These are phyloP conservation scores for Diorhabda elongata DNA, from an alignment of 1,140 invertebrate genomes.

Conservation along the genomic window DNA sequence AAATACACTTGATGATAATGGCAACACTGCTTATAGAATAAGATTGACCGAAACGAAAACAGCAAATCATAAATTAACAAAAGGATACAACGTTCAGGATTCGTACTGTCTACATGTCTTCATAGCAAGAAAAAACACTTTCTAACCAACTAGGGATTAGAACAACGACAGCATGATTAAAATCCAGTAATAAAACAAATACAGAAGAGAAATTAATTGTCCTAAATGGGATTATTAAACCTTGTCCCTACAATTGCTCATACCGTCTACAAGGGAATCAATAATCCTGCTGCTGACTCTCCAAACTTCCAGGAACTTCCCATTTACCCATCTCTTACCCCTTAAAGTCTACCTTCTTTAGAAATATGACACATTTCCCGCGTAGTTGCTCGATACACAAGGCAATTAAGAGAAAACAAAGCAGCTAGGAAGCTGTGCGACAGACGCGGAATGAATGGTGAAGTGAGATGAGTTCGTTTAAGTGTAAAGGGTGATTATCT, in stretches of 20 bases:
- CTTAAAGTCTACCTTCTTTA: conserved; percentile 1
- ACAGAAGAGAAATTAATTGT: too few species aligned
- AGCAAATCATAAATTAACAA: too few species aligned
- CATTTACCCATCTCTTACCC: not conserved
- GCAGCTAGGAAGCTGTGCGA: conserved; percentile 10
- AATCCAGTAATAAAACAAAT: too few species aligned
- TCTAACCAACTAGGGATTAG: too few species aligned
- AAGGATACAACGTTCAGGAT: too few species aligned
- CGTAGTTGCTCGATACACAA: conserved; percentile 4
- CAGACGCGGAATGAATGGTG: conserved; percentile 6
- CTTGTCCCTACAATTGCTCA: not conserved
- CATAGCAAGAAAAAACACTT: too few species aligned
- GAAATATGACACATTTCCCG: conserved; percentile 6
- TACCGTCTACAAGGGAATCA: not conserved
- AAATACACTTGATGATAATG: too few species aligned
- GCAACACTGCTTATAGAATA: too few species aligned
- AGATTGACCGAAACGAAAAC: too few species aligned
- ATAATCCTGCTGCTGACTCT: not conserved
- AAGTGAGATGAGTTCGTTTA: not conserved
- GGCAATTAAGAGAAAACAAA: conserved; percentile 10
- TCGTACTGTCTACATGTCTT: too few species aligned
- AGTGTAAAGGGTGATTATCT: conserved; percentile 2
- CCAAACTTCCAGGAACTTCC: not conserved
- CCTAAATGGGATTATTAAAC: not conserved
- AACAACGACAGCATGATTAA: too few species aligned